Base-by-base conservation (phyloP, 1,140 invertebrate genomes). In the Drosophila repletoides region DNA sequence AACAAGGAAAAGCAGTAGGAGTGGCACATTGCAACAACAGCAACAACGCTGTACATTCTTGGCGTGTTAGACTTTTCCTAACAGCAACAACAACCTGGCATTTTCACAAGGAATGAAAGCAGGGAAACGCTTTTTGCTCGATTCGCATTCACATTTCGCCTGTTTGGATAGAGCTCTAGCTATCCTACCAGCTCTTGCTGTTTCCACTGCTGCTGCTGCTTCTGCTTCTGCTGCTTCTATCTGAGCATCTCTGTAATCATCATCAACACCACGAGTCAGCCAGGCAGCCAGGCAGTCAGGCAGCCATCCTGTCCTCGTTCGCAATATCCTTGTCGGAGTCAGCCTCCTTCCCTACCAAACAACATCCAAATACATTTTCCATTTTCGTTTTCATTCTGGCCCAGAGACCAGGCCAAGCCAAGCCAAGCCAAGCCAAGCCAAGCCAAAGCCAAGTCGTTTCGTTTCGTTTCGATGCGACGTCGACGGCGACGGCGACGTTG, bases 301-400 rank as follows among this genome's bases (percentile, higher is more conserved):
- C 76, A 77, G 70, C 79, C 79, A 83, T 84, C 79, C 80, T 83
- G 77, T 83, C 77, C 79, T 83, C 77, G 77, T 83, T 73, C 73
- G 80, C 79, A 84, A 84, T 84, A 84, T 84, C 80, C 79, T 84
- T 86, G 80, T 79, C 74, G 80, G 24, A 38, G 46, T 15, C 12
- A 5, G 2, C 14, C n/a, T 17, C 12, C 31, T 24, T 9, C 12
- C 15, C n/a, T 21, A 21, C 40, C 55, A 48, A 51, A 72, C 76
- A 67, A 28, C n/a, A n/a, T n/a, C 22, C 40, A 67, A 43, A 67
- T 21, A 69, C 63, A 84, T 86, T 79, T 84, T 86, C 79, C 79
- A 84, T 84, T 84, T 84, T 84, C 80, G 79, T 84, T 84, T 84
- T 86, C 79, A 84, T 86, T 79, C 53, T 86, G 79, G 74, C 70